Evolutionary conservation across 2,888 invertebrate species (phyloP).

Genomic region (Cosmia trapezina): DNA sequence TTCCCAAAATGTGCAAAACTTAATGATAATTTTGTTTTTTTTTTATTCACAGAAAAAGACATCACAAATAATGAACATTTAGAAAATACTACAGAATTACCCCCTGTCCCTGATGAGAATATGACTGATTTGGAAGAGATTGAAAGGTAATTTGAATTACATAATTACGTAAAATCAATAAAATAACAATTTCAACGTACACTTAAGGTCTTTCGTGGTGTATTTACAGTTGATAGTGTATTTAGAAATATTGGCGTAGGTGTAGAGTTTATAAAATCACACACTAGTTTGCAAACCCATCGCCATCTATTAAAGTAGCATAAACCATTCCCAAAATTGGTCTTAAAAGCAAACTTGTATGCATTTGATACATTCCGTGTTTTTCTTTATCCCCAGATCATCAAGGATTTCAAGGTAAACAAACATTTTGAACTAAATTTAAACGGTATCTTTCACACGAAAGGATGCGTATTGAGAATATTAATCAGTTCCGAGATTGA

Average conservation of each 20-base stretch:
- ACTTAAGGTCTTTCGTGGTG: constrained; percentile 10
- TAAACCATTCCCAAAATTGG: constrained; percentile 37
- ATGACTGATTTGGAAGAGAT: constrained; percentile 87
- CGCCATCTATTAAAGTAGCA: constrained; percentile 46
- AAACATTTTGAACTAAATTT: constrained; percentile 56
- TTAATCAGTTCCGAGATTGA: constrained; percentile 51
- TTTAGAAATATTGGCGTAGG: constrained; percentile 41
- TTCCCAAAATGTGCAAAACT: constrained; percentile 1
- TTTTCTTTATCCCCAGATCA: constrained; percentile 62
- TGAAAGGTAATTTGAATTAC: constrained; percentile 80
- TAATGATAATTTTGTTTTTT: constrained; percentile 24
- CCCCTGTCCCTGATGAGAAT: constrained; percentile 86
- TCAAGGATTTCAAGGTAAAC: constrained; percentile 61
- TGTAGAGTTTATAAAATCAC: constrained; percentile 42
- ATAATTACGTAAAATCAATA: constrained; percentile 21
- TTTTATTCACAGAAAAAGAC: constrained; percentile 84
- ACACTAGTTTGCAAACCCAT: constrained; percentile 58
- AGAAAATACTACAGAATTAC: constrained; percentile 88
- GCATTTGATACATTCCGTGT: constrained; percentile 58
- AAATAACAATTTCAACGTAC: constrained; percentile 2
- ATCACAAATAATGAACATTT: constrained; percentile 88
- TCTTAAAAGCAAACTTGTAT: constrained; percentile 14
- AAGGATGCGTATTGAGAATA: constrained; percentile 47
- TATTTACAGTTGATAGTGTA: constrained; percentile 20
- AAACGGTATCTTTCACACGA: constrained; percentile 45